Evolutionary conservation across 2,888 invertebrate genomes (phyloP), one percentile per base, ranked within the genome.

Genomic region (Xestoiulus laeticollis): DNA sequence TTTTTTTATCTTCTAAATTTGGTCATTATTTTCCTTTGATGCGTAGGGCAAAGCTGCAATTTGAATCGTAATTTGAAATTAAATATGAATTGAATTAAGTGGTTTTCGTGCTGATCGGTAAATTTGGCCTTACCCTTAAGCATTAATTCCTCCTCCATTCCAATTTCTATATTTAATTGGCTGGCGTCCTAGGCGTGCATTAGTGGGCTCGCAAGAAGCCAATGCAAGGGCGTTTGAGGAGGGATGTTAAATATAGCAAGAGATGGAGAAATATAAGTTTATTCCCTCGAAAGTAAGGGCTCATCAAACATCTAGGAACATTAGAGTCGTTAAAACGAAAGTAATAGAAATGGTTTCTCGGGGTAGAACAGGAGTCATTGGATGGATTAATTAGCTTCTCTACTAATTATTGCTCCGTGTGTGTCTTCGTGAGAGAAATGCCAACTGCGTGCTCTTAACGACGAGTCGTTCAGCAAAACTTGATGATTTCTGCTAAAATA

Each of bases 311-410:
- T 85, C 44, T 38, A 43, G 44, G 44, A 44, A 44, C 85, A 85
- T 43, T 85, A 85, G 38, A 85, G 85, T 85, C 85, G 44, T 85
- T 85, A 85, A n/a, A 85, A 78, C 32, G 44, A 44, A 85, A 85
- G 44, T 85, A 85, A 85, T 85, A 85, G 85, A 85, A 85, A 44
- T 43, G 85, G 43, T 85, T 85, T 85, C 85, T 85, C 43, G 33
- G 85, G 85, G 85, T 22, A 44, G 38, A 85, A 44, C 43, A 44
- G 38, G 85, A 43, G 85, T 85, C 44, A 48, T 86, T 44, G 86
- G 59, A 86, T 86, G 86, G 86, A 86, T 86, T 86, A 86, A 86
- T 86, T 86, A 86, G 86, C 86, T 86, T 86, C 59, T 86, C 30
- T 59, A 86, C 86, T 86, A 86, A 86, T 86, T 86, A 86, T 53